Conservation (phyloP, 2,888 invertebrate genomes). For the Drosophila neonasuta region DNA sequence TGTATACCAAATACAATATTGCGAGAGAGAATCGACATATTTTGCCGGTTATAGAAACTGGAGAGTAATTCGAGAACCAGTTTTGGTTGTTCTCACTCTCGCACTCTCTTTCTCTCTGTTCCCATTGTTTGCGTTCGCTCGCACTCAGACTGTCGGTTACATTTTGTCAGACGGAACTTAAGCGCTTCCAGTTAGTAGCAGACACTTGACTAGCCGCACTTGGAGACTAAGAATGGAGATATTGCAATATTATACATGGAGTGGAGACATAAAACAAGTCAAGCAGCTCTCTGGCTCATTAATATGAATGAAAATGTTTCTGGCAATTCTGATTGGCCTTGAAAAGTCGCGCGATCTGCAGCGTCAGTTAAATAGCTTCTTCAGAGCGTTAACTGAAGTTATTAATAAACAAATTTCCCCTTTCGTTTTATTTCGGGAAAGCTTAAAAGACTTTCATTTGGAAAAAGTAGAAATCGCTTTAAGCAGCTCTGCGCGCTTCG, state of each 20-base stretch:
- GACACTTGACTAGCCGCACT: constrained; percentile 27
- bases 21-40: constrained; percentile 27
- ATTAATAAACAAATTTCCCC: constrained; percentile 2
- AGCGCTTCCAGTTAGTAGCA: constrained; percentile 19
- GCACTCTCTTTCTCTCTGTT: constrained; percentile 7
- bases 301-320: constrained; percentile 66
- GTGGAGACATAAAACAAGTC: background rate
- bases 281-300: constrained; percentile 45
- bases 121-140: background rate
- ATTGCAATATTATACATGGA: background rate
- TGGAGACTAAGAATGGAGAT: constrained; percentile 26
- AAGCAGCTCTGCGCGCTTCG: constrained; percentile 27
- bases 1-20: background rate
- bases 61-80: constrained; percentile 57
- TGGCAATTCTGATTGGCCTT: constrained; percentile 61
- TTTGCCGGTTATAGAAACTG: constrained; percentile 56
- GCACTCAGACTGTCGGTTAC: background rate
- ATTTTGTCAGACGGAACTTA: constrained; percentile 33
- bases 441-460: constrained; percentile 49
- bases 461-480: constrained; percentile 44
- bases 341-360: constrained; percentile 54
- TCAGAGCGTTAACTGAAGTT: constrained; percentile 1
- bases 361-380: constrained; percentile 13
- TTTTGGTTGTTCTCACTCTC: constrained; percentile 30
- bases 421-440: constrained; percentile 31